These are phyloP conservation scores for Drosophila bocqueti DNA, from an alignment of 1,140 invertebrate genomes.

Conservation along the genomic window DNA sequence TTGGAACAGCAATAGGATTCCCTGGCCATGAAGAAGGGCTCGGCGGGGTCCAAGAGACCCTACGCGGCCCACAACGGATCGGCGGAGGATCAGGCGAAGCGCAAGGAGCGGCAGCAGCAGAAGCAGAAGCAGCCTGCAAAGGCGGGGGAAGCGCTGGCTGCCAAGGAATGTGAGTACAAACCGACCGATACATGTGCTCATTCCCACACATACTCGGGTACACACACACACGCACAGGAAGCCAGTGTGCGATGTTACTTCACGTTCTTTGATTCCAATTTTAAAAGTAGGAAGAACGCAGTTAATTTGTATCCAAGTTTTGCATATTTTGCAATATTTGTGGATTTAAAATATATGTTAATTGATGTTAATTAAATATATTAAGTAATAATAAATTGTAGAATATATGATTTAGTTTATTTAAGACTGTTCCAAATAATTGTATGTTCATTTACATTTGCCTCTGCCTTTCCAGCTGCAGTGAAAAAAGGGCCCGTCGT, in stretches of 20 bases:
- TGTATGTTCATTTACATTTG: background rate
- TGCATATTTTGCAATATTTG: background rate
- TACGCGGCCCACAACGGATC: slow-evolving; percentile 2
- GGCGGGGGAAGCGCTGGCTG: slow-evolving; percentile 1
- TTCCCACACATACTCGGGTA: background rate
- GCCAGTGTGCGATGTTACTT: background rate
- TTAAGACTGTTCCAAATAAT: background rate
- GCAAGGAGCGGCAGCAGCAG: slow-evolving; percentile 2
- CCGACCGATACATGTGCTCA: slow-evolving; percentile 23
- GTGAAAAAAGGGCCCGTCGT: background rate
- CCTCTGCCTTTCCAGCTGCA: background rate
- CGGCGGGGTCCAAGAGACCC: slow-evolving; percentile 15
- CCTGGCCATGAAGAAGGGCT: slow-evolving; percentile 11
- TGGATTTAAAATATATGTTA: background rate
- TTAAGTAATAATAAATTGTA: background rate
- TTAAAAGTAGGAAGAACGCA: background rate
- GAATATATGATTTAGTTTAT: background rate
- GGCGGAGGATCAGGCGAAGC: background rate
- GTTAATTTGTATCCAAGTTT: background rate
- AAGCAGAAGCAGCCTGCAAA: background rate
- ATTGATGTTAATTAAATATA: background rate
- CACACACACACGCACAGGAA: background rate
- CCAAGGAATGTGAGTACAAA: slow-evolving; percentile 33
- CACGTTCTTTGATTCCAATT: background rate
- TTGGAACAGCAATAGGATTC: background rate